These are phyloP conservation scores for Nectonema munidae DNA, from an alignment of 2,888 invertebrate genomes.

Conservation along the genomic window DNA sequence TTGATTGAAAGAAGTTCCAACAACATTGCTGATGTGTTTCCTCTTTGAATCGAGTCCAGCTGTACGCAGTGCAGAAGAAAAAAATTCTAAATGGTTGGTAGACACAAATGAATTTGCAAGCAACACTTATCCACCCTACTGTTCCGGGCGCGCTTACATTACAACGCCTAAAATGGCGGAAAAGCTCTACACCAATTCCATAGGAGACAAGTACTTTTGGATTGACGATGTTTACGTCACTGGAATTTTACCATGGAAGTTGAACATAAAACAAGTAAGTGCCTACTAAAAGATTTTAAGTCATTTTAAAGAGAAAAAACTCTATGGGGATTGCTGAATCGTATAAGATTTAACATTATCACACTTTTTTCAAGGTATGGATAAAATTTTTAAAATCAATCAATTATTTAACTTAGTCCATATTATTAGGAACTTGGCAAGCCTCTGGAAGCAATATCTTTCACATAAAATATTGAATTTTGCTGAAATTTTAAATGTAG, in stretches of 20 bases:
- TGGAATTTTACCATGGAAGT: constrained; percentile 31
- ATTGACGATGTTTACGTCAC: constrained; percentile 60
- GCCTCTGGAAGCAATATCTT: no score
- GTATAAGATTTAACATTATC: no score
- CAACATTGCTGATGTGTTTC: constrained; percentile 6
- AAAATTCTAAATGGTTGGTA: constrained; percentile 23
- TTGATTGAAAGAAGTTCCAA: background rate
- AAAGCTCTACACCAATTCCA: constrained; percentile 31
- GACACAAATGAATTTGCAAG: constrained; percentile 22
- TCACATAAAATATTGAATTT: no score
- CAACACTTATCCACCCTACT: constrained; percentile 24
- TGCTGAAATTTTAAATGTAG: no score
- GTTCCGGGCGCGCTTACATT: constrained; percentile 25
- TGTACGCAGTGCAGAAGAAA: background rate
- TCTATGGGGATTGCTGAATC: no score
- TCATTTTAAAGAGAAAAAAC: no score
- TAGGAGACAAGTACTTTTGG: constrained; percentile 43
- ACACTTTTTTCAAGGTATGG: no score
- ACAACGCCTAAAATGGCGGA: constrained; percentile 34
- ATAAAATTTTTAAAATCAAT: no score
- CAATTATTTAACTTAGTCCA: no score
- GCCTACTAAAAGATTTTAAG: no score
- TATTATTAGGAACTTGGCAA: no score
- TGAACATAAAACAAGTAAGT: background rate
- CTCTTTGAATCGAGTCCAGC: constrained; percentile 8